Evolutionary conservation across 2,888 invertebrate species (phyloP).

Genomic region (Listrodromus nycthemerus): DNA sequence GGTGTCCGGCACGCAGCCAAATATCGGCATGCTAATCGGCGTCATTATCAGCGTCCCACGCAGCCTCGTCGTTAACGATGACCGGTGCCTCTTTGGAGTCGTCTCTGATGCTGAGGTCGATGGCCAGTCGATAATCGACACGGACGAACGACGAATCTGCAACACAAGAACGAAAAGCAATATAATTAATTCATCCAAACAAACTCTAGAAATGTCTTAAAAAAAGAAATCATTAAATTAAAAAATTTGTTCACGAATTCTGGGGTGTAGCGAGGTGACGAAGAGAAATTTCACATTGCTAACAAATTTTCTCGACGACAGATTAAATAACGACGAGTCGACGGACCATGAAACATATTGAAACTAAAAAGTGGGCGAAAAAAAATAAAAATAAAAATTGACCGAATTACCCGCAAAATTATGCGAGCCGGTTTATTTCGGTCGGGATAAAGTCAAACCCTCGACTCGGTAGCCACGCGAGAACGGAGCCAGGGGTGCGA

Average conservation of each 20-base stretch:
- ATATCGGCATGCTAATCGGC: constrained; percentile 57
- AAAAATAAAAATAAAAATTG: constrained; percentile 14
- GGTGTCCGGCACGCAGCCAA: constrained; percentile 37
- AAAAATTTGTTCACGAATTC: background rate
- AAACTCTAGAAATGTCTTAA: background rate
- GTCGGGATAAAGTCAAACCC: constrained; percentile 24
- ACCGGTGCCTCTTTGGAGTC: constrained; percentile 54
- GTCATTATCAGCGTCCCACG: constrained; percentile 53
- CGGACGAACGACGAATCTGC: constrained; percentile 70
- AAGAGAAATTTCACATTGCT: constrained; percentile 52
- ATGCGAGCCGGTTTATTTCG: constrained; percentile 39
- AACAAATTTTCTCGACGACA: constrained; percentile 27
- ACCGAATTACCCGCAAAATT: constrained; percentile 51
- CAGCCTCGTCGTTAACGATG: constrained; percentile 58
- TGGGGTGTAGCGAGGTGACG: background rate
- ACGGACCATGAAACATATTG: background rate
- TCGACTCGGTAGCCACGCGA: background rate
- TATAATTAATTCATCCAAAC: constrained; percentile 6
- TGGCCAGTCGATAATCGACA: constrained; percentile 66
- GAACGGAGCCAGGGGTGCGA: constrained; percentile 18
- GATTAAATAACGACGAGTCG: constrained; percentile 5
- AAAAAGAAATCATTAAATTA: background rate
- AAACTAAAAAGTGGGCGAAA: background rate
- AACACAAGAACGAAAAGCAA: constrained; percentile 47
- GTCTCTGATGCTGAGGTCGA: constrained; percentile 48